Percentiles rank a stretch among this genome's conserved stretches.
These are phyloP conservation scores for Oncopodura yosiiana DNA, from an alignment of 1,140 invertebrate species.

Conservation along the genomic window DNA sequence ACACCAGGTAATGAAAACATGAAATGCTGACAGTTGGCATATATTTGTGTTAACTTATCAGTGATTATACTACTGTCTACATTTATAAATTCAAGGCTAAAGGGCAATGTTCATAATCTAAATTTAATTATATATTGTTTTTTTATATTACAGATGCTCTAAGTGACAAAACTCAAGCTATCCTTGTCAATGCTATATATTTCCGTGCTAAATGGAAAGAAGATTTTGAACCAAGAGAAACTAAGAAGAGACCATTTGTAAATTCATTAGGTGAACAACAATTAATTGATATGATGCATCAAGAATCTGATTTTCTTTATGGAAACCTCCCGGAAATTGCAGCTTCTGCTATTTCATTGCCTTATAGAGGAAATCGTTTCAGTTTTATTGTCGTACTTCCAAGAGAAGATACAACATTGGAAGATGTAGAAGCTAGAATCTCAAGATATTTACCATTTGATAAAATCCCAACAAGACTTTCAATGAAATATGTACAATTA, in stretches of 20 bases:
- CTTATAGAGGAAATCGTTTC: conserved; percentile 12
- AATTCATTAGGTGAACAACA: not conserved
- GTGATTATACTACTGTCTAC: not conserved
- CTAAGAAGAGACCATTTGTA: not conserved
- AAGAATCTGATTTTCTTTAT: conserved; percentile 5
- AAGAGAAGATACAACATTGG: not conserved
- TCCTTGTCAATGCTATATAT: conserved; percentile 5
- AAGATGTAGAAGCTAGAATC: conserved; percentile 1
- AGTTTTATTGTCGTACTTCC: conserved; percentile 5
- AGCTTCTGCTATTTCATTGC: conserved; percentile 3
- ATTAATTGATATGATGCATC: conserved; percentile 11
- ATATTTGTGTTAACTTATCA: too few relatives aligned
- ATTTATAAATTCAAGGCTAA: not conserved
- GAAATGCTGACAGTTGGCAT: too few relatives aligned
- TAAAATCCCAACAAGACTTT: conserved; percentile 1
- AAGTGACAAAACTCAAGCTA: not conserved
- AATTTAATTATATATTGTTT: conserved; percentile 1
- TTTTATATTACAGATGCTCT: not conserved
- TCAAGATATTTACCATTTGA: not conserved
- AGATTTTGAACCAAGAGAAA: conserved; percentile 1
- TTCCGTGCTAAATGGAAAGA: conserved; percentile 8
- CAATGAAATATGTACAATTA: not conserved
- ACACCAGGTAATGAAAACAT: not conserved
- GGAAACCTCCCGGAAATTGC: conserved; percentile 16
- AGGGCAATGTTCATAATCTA: too few relatives aligned